Conservation (phyloP, 1,140 invertebrate species). For the Diploscapter pachys region DNA sequence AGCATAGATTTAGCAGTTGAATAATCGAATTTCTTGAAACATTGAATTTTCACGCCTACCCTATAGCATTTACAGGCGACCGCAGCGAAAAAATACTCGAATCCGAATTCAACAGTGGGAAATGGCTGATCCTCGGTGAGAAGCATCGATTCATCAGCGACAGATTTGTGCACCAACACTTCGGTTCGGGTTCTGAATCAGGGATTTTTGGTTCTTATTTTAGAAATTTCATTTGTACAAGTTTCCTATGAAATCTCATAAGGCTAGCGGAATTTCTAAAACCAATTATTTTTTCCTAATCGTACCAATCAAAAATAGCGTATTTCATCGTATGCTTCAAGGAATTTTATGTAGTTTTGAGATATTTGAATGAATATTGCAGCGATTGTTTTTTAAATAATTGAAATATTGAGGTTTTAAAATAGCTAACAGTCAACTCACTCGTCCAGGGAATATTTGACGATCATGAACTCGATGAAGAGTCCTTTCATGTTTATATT, state of each 20-base stretch:
- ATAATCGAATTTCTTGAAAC: too few species aligned
- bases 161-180: slow-evolving; percentile 50
- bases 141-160: slow-evolving; percentile 42
- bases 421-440: slow-evolving; percentile 24
- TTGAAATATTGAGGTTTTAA: background rate
- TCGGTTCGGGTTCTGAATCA: slow-evolving; percentile 47
- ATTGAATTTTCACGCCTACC: slow-evolving; percentile 25
- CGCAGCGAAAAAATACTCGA: slow-evolving; percentile 56
- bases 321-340: too few species aligned
- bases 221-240: too few species aligned
- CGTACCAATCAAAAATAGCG: too few species aligned
- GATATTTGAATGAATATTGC: too few species aligned
- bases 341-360: too few species aligned
- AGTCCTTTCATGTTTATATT: slow-evolving; percentile 45
- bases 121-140: slow-evolving; percentile 44
- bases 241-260: too few species aligned
- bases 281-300: too few species aligned
- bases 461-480: slow-evolving; percentile 58
- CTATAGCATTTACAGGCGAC: slow-evolving; percentile 58
- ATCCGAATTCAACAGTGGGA: slow-evolving; percentile 57
- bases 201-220: background rate
- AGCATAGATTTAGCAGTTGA: background rate
- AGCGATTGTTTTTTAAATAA: background rate
- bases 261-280: too few species aligned
- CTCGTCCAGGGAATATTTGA: slow-evolving; percentile 37